Evolutionary conservation across 1,140 invertebrate species (phyloP).

Genomic region (Chymomyza costata): DNA sequence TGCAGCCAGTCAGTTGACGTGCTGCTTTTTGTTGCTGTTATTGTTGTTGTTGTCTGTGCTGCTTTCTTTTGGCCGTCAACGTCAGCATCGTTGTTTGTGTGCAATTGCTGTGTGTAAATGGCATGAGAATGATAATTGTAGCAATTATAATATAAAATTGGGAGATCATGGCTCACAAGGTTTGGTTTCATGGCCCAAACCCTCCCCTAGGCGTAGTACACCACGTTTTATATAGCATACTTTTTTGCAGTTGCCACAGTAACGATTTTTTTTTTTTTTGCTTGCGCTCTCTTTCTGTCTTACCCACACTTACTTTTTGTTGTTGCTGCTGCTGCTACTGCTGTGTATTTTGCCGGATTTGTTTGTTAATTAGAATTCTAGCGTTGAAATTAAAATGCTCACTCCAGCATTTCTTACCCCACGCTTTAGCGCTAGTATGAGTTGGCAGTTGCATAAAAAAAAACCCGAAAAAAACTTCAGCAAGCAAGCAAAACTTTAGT

Average conservation of each 20-base stretch:
- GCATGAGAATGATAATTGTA: slow-evolving; percentile 75
- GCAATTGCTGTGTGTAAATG: slow-evolving; percentile 71
- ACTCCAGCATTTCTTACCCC: slow-evolving; percentile 15
- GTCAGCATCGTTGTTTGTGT: slow-evolving; percentile 41
- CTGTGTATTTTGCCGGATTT: slow-evolving; percentile 70
- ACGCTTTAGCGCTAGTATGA: background rate
- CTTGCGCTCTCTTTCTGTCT: slow-evolving; percentile 3
- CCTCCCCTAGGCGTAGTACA: background rate
- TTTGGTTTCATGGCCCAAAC: slow-evolving; percentile 22
- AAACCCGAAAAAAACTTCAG: slow-evolving; percentile 14
- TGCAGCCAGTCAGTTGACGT: slow-evolving; percentile 43
- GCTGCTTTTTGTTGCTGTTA: slow-evolving; percentile 16
- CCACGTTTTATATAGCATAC: slow-evolving; percentile 57
- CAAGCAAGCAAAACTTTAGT: slow-evolving; percentile 11
- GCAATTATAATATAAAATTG: slow-evolving; percentile 76
- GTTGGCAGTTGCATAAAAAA: background rate
- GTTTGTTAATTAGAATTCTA: slow-evolving; percentile 75
- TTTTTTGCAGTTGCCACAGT: slow-evolving; percentile 51
- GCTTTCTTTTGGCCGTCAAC: slow-evolving; percentile 24
- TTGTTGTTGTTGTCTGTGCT: slow-evolving; percentile 35
- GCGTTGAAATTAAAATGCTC: slow-evolving; percentile 68
- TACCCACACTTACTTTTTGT: slow-evolving; percentile 1
- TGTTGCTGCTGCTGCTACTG: slow-evolving; percentile 20
- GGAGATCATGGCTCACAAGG: slow-evolving; percentile 74
- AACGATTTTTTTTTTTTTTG: background rate